Conservation (phyloP, 1,140 invertebrate species). For the Drosophila punjabiensis region DNA sequence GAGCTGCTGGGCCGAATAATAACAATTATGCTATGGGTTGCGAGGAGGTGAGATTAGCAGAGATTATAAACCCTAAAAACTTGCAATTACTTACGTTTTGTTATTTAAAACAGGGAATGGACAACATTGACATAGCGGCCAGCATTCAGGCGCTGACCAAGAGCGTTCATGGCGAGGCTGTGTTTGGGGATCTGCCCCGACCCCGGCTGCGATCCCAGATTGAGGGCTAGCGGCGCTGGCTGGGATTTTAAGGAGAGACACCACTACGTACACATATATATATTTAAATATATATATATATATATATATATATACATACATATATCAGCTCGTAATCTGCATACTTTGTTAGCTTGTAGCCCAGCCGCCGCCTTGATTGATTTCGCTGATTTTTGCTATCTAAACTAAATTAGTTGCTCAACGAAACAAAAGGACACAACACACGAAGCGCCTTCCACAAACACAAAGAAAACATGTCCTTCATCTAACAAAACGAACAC, state of each 20-base stretch:
- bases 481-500: constrained; percentile 25
- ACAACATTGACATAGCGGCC: constrained; percentile 91
- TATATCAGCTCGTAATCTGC: constrained; percentile 63
- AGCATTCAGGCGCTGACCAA: constrained; percentile 94
- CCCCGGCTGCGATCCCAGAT: constrained; percentile 93
- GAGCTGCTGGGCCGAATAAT: constrained; percentile 45
- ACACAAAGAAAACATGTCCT: constrained; percentile 2
- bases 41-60: constrained; percentile 60
- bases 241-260: constrained; percentile 24
- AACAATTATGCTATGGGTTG: constrained; percentile 52
- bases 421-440: constrained; percentile 35
- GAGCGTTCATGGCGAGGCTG: constrained; percentile 93
- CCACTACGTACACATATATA: constrained; percentile 70
- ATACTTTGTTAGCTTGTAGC: constrained; percentile 41
- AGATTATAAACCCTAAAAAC: neutral
- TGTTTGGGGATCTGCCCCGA: constrained; percentile 93
- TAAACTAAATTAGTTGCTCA: constrained; percentile 82
- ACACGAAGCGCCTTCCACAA: constrained; percentile 57
- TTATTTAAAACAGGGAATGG: constrained; percentile 58
- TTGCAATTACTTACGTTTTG: neutral
- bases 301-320: constrained; percentile 41
- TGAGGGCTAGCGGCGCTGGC: constrained; percentile 84
- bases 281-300: constrained; percentile 39
- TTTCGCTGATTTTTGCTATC: constrained; percentile 53
- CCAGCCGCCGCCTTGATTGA: constrained; percentile 38